phyloP scores from a whole-genome alignment of 1,140 invertebrate genomes.

The Polypedilum vanderplanki region DNA sequence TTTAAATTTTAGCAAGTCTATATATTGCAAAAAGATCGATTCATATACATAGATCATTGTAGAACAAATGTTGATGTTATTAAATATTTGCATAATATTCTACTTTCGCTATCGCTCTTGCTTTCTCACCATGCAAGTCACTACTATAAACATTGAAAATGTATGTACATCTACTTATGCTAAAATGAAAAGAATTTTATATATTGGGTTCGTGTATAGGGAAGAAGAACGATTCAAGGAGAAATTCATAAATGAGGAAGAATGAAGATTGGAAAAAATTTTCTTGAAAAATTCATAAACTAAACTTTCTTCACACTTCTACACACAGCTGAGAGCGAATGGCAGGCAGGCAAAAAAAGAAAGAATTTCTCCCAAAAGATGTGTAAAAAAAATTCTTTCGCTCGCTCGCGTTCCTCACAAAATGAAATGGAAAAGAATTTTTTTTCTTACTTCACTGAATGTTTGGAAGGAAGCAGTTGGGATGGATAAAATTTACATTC shows the following conservation, averaged over 20 bases:
- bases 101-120: too few species aligned
- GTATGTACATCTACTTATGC: too few species aligned
- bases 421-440: background rate
- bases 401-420: background rate
- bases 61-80: too few species aligned
- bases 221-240: background rate
- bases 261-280: conserved; percentile 6
- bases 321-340: background rate
- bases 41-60: too few species aligned
- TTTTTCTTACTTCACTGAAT: background rate
- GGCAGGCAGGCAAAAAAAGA: background rate
- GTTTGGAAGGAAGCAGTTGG: background rate
- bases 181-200: too few species aligned
- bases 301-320: background rate
- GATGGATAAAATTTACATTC: conserved; percentile 8
- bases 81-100: too few species aligned
- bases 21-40: too few species aligned
- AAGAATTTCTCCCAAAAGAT: background rate
- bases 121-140: too few species aligned
- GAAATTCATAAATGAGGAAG: conserved; percentile 13
- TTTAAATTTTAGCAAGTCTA: too few species aligned
- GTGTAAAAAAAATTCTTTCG: background rate
- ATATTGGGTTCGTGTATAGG: too few species aligned
- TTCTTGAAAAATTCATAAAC: conserved; percentile 11
- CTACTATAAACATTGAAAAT: too few species aligned